phyloP scores from a whole-genome alignment of 2,113 vertebrate species.

The Pleuronectes platessa region DNA sequence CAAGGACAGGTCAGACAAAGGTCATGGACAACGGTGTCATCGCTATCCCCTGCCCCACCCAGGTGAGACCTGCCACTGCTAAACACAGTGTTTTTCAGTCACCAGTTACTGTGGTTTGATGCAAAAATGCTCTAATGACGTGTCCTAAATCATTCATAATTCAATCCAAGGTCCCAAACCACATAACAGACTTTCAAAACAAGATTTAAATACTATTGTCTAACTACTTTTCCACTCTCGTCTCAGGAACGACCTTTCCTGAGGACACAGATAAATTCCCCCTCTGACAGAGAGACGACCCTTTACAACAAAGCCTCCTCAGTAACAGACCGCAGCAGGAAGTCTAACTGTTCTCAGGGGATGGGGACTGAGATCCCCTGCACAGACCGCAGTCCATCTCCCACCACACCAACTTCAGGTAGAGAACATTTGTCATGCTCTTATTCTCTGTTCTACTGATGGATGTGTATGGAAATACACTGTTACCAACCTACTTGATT shows the following conservation, averaged over 20 bases:
- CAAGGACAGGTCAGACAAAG: conserved; percentile 28
- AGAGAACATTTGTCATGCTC: background rate
- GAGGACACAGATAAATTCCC: conserved; percentile 73
- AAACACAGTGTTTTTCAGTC: background rate
- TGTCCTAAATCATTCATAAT: too few species aligned
- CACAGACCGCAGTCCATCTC: conserved; percentile 81
- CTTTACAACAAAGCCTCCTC: background rate
- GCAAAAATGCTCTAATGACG: too few species aligned
- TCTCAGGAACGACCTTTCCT: conserved; percentile 75
- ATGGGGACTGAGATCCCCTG: conserved; percentile 87
- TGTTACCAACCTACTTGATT: background rate
- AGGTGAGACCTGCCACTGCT: conserved; percentile 58
- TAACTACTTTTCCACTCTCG: background rate
- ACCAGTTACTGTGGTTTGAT: too few species aligned
- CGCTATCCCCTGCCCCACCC: conserved; percentile 65
- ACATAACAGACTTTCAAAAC: too few species aligned
- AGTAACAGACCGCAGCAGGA: conserved; percentile 2
- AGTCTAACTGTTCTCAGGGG: conserved; percentile 67
- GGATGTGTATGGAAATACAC: background rate
- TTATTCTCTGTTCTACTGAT: background rate
- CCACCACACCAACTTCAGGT: conserved; percentile 86
- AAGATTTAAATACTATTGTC: background rate
- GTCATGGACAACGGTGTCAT: background rate
- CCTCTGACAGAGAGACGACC: background rate
- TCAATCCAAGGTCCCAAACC: too few species aligned